A percentile compares a stretch with the other conserved stretches of the same genome.
These are phyloP conservation scores for Acanthurus lineatus DNA, from an alignment of 2,797 vertebrate genomes.

Conservation along the genomic window DNA sequence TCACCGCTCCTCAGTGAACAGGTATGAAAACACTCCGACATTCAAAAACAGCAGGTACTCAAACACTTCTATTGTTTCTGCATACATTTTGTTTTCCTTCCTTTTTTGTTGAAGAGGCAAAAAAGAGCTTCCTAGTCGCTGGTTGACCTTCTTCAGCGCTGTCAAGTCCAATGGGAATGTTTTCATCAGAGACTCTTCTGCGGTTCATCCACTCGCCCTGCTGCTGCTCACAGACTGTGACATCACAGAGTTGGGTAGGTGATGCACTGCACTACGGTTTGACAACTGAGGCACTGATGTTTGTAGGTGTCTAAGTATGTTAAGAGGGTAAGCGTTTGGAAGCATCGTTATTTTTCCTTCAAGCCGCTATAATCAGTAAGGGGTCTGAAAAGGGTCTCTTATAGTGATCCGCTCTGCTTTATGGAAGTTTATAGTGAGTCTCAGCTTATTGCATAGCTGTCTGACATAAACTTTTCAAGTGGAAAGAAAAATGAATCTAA, in stretches of 20 bases:
- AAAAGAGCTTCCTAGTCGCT: slow-evolving; percentile 89
- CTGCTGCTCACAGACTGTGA: slow-evolving; percentile 93
- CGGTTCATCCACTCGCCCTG: slow-evolving; percentile 93
- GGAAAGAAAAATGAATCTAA: too few relatives aligned
- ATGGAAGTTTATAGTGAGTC: too few relatives aligned
- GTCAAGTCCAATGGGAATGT: slow-evolving; percentile 91
- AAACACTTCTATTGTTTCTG: not conserved
- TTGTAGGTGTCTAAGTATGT: not conserved
- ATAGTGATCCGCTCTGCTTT: too few relatives aligned
- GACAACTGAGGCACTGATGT: not conserved
- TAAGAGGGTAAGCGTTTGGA: not conserved
- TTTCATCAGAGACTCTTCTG: slow-evolving; percentile 94
- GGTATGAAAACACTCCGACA: slow-evolving; percentile 75
- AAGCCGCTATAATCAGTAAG: not conserved
- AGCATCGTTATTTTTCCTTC: not conserved
- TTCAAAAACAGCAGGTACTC: not conserved
- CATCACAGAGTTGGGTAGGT: slow-evolving; percentile 88
- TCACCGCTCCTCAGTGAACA: slow-evolving; percentile 96
- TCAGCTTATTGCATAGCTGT: too few relatives aligned
- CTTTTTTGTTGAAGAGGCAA: slow-evolving; percentile 70
- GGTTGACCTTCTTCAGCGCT: slow-evolving; percentile 95
- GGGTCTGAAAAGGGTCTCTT: too few relatives aligned
- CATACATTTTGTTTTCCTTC: not conserved
- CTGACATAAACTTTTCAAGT: too few relatives aligned
- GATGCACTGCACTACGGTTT: not conserved